These are phyloP conservation scores for Microtus californicus DNA, from an alignment of 2,797 vertebrate genomes.

Conservation along the genomic window DNA sequence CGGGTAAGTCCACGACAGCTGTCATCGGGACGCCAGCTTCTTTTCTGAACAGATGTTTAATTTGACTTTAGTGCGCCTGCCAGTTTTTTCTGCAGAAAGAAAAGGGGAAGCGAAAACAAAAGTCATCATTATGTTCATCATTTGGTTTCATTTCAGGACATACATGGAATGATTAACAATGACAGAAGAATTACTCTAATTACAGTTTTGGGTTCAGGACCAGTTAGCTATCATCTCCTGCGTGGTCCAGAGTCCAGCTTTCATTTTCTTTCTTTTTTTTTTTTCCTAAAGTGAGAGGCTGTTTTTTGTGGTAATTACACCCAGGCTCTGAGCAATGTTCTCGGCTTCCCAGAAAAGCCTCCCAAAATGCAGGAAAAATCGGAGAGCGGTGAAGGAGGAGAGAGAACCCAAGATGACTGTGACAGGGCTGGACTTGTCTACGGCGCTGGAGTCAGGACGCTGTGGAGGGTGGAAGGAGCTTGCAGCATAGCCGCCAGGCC, in stretches of 20 bases:
- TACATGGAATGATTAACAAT: slow-evolving; percentile 80
- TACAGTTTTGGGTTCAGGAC: slow-evolving; percentile 76
- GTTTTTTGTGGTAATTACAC: slow-evolving; percentile 63
- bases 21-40: slow-evolving; percentile 85
- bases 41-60: slow-evolving; percentile 90
- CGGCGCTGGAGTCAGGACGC: background rate
- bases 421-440: background rate
- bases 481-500: background rate
- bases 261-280: background rate
- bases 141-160: slow-evolving; percentile 84
- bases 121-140: slow-evolving; percentile 86
- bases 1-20: slow-evolving; percentile 87
- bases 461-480: background rate
- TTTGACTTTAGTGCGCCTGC: slow-evolving; percentile 86
- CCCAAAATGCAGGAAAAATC: background rate
- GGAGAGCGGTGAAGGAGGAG: background rate
- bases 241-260: slow-evolving; percentile 51
- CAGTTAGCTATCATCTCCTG: slow-evolving; percentile 71
- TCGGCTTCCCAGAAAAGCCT: slow-evolving; percentile 53
- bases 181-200: slow-evolving; percentile 80
- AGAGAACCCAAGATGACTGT: background rate
- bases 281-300: slow-evolving; percentile 49
- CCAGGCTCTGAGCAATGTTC: slow-evolving; percentile 50
- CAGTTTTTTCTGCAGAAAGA: slow-evolving; percentile 84
- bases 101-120: slow-evolving; percentile 80